phyloP scores from a whole-genome alignment of 2,797 vertebrate genomes.

The Epinephelus awoara region DNA sequence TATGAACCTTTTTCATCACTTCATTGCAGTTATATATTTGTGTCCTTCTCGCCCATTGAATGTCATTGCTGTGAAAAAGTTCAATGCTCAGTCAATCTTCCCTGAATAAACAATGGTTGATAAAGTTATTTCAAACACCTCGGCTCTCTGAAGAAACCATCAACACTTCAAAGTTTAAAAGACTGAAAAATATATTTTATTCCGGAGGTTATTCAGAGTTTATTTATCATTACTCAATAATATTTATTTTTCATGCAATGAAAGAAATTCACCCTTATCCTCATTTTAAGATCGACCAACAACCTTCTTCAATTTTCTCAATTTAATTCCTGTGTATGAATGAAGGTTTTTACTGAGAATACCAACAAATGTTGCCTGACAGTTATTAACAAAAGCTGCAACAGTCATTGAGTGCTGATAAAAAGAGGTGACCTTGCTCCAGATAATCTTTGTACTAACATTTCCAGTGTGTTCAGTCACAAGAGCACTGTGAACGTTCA shows the following conservation, averaged over 20 bases:
- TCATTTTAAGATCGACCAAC: background rate
- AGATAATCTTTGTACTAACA: background rate
- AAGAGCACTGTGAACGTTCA: slow-evolving; percentile 20
- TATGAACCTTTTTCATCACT: too few relatives aligned
- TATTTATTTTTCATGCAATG: background rate
- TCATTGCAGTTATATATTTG: too few relatives aligned
- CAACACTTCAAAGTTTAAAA: background rate
- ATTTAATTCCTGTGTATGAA: background rate
- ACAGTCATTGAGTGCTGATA: background rate
- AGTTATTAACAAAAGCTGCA: background rate
- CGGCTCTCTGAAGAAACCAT: too few relatives aligned
- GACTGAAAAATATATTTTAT: too few relatives aligned
- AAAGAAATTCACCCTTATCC: background rate
- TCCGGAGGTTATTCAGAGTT: background rate
- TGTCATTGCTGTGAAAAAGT: too few relatives aligned
- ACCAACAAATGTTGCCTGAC: background rate
- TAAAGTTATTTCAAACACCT: too few relatives aligned
- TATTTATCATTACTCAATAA: background rate
- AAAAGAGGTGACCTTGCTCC: background rate
- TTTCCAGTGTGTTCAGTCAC: background rate
- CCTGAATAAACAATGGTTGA: too few relatives aligned
- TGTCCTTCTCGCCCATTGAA: too few relatives aligned
- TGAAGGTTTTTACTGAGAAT: background rate
- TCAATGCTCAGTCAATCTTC: too few relatives aligned
- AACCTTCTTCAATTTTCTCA: background rate